phyloP scores from a whole-genome alignment of 2,888 invertebrate genomes.

The Caradrina kadenii region DNA sequence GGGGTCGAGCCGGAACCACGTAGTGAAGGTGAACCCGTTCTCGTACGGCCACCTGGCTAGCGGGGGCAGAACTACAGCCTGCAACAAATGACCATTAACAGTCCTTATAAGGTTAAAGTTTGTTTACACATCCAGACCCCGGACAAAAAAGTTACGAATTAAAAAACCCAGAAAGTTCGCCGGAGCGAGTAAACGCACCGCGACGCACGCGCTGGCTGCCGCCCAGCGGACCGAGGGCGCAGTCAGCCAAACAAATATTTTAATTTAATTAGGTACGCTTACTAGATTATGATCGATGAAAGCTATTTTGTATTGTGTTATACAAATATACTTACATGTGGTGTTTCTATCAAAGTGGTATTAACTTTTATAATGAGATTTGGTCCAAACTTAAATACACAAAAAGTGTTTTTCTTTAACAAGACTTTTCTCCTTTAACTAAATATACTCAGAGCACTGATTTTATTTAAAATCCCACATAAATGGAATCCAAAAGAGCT shows the following conservation, averaged over 20 bases:
- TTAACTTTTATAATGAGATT: slow-evolving; percentile 10
- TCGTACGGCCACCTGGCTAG: slow-evolving; percentile 99
- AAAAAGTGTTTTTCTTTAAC: slow-evolving; percentile 11
- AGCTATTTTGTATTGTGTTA: not conserved
- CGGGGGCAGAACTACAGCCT: slow-evolving; percentile 99
- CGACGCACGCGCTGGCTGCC: not conserved
- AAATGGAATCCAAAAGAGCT: slow-evolving; percentile 50
- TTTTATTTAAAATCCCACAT: slow-evolving; percentile 47
- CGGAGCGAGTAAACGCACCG: not conserved
- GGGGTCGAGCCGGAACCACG: slow-evolving; percentile 99
- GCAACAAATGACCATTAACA: slow-evolving; percentile 74
- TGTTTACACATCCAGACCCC: not conserved
- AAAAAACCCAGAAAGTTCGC: too few species aligned
- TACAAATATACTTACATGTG: not conserved
- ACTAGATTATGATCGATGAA: not conserved
- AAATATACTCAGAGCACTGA: slow-evolving; percentile 19
- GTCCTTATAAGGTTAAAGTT: too few species aligned
- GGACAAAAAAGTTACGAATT: not conserved
- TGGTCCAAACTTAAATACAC: slow-evolving; percentile 3
- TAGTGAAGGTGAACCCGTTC: slow-evolving; percentile 99
- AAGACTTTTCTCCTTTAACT: not conserved
- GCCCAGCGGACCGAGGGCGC: not conserved
- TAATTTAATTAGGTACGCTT: not conserved
- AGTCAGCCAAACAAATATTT: not conserved
- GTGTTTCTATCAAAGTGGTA: not conserved